Percentiles rank a stretch among this genome's conserved stretches.
phyloP scores from a whole-genome alignment of 2,797 vertebrate species.

The Sylvia borin region DNA sequence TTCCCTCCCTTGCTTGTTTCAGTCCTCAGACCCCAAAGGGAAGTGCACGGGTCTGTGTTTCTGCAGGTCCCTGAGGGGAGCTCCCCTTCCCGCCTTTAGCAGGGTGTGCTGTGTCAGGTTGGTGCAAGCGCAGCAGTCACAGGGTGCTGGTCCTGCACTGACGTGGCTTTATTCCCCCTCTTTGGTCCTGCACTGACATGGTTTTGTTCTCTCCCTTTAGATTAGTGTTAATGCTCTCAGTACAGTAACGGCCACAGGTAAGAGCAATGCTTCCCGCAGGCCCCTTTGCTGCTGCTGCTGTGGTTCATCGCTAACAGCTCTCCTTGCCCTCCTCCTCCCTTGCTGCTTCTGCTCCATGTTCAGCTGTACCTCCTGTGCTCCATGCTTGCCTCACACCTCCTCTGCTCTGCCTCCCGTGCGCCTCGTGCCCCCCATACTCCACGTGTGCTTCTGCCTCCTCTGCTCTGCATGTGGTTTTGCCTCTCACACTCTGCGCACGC shows the following conservation, averaged over 20 bases:
- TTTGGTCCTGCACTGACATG: constrained; percentile 61
- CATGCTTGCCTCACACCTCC: accelerated
- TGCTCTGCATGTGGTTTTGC: accelerated
- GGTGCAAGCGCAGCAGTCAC: accelerated
- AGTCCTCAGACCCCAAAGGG: background rate
- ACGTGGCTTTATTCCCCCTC: constrained; percentile 77
- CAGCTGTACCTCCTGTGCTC: background rate
- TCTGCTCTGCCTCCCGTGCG: too few species aligned
- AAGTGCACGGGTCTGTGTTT: accelerated
- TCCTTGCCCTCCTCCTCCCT: background rate
- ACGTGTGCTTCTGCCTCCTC: accelerated
- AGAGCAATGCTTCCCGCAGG: constrained; percentile 68
- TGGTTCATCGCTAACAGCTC: background rate
- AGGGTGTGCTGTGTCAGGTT: background rate
- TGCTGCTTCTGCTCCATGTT: background rate
- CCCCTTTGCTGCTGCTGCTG: background rate
- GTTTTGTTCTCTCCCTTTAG: constrained; percentile 83
- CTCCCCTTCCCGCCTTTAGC: accelerated
- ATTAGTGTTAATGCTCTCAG: constrained; percentile 80
- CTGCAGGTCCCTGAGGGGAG: background rate
- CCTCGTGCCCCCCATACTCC: accelerated
- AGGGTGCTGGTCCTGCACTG: constrained; percentile 26
- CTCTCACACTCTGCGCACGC: too few species aligned
- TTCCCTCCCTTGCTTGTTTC: background rate
- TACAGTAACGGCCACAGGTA: constrained; percentile 88